phyloP scores from a whole-genome alignment of 2,113 vertebrate species.

The Forbesichthys agassizii region DNA sequence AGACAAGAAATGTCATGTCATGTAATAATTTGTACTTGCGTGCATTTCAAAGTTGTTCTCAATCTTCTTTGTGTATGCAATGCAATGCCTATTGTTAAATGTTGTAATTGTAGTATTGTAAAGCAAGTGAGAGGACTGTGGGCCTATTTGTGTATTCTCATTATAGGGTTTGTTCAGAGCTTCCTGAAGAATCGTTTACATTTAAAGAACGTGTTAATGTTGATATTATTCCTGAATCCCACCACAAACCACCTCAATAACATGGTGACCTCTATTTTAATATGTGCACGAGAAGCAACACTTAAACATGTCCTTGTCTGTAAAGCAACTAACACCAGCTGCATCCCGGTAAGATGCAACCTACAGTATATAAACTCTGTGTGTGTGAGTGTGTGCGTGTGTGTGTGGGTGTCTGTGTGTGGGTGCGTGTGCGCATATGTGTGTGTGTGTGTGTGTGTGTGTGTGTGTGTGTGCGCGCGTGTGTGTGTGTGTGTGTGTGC shows the following conservation, averaged over 20 bases:
- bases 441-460: too few species aligned
- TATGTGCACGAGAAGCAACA: constrained; percentile 44
- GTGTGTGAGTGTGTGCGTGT: constrained; percentile 11
- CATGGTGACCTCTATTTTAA: constrained; percentile 42
- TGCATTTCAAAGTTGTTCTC: too few species aligned
- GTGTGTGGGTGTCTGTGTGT: background rate
- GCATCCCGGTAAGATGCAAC: constrained; percentile 25
- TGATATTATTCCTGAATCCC: constrained; percentile 26
- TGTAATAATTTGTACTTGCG: too few species aligned
- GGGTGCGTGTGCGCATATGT: too few species aligned
- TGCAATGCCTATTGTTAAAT: too few species aligned
- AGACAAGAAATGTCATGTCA: too few species aligned
- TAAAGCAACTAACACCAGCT: constrained; percentile 12
- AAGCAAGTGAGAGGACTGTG: too few species aligned
- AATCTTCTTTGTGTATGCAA: too few species aligned
- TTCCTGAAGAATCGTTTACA: background rate
- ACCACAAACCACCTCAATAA: constrained; percentile 47
- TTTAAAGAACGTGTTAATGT: background rate
- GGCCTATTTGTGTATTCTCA: too few species aligned
- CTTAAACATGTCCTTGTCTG: constrained; percentile 23
- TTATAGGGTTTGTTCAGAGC: too few species aligned
- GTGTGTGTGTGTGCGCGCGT: too few species aligned
- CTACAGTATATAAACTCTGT: background rate
- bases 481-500: constrained; percentile 10
- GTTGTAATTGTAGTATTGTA: too few species aligned